These are phyloP conservation scores for Rafetus swinhoei DNA, from an alignment of 2,113 vertebrate genomes.

Conservation along the genomic window DNA sequence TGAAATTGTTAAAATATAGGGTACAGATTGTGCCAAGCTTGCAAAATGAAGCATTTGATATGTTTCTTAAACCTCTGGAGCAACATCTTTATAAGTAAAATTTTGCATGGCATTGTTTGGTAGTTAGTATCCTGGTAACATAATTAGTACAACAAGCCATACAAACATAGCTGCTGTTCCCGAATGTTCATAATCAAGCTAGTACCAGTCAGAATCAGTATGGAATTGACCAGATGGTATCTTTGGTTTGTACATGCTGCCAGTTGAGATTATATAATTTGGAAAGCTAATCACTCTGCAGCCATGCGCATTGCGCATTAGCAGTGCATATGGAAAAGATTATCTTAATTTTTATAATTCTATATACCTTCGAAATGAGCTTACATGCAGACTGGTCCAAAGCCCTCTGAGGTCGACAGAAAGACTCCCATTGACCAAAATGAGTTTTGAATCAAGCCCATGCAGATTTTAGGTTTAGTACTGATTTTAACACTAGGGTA, in stretches of 20 bases:
- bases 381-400: neutral
- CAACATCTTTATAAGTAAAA: constrained; percentile 1
- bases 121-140: constrained; percentile 75
- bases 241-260: neutral
- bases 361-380: neutral
- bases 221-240: constrained; percentile 8
- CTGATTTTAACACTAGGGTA: neutral
- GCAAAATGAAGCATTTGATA: neutral
- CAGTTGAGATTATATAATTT: neutral
- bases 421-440: neutral
- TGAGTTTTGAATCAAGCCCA: neutral
- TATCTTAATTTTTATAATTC: neutral
- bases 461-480: neutral
- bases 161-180: constrained; percentile 56
- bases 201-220: constrained; percentile 45
- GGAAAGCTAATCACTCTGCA: neutral
- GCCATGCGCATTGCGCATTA: neutral
- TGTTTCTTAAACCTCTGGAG: constrained; percentile 11
- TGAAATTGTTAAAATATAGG: neutral
- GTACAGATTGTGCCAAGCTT: neutral
- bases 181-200: constrained; percentile 45
- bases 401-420: neutral
- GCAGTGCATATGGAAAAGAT: neutral
- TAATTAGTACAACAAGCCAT: constrained; percentile 70
- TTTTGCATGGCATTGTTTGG: constrained; percentile 63